Base-by-base conservation (phyloP, 1,140 invertebrate genomes). In the Maniola jurtina region DNA sequence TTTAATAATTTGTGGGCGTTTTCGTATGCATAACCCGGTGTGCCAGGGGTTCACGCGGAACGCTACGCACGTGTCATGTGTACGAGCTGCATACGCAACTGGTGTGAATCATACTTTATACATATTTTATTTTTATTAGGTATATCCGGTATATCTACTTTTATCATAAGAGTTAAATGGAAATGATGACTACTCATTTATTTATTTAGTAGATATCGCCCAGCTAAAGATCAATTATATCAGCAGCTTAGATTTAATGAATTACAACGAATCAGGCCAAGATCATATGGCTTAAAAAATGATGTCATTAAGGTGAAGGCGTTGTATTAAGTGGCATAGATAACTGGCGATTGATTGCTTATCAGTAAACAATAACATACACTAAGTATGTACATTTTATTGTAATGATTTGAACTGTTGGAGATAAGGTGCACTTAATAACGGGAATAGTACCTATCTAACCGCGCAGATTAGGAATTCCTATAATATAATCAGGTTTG, bases 271-370 rank as follows among this genome's bases (percentile, higher is more conserved):
- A 5, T 64, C 25, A 56, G 62, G 62, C 42, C 62, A 64, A 64
- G 62, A 64, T 57, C 62, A 47, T 10, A 2, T 13, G 52, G 25
- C 52, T 63, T 48, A 52, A 36, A 16, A 48, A 7, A 13, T 52
- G 14, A 35, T 57, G 54, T 67, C 35, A 67, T 67, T 67, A 67
- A 61, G 59, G 65, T 67, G n/a, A 57, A 67, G 65, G 65, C 48
- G 40, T 55, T 36, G 45, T 57, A 54, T 47, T 54, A 25, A 52
- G 48, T 52, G 13, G 48, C 48, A 6, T 8, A 15, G 48, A 52
- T 52, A 52, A 52, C 7, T 35, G 34, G 14, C 42, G 15, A 47
- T 15, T n/a, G 16, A 55, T 52, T 45, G 7, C 40, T 67, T 67
- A 67, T 67, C 65, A 48, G 48, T 11, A 52, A 52, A 52, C 16